Conservation (phyloP, 1,140 invertebrate species). For the Drosophila trapezifrons region DNA sequence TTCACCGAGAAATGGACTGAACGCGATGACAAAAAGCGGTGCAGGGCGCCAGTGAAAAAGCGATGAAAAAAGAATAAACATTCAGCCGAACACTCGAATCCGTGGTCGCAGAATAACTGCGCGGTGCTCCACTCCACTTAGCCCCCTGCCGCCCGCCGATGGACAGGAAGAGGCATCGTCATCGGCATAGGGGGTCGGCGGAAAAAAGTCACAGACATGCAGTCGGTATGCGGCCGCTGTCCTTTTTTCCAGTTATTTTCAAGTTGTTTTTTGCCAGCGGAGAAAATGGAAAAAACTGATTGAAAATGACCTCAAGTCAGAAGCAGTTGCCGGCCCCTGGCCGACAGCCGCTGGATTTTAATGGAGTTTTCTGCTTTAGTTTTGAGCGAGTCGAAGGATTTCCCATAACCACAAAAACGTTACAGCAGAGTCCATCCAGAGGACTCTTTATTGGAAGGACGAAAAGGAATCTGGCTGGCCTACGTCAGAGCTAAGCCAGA, state of each 20-base stretch:
- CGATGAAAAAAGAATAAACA: conserved; percentile 40
- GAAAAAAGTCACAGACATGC: conserved; percentile 63
- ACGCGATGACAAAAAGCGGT: conserved; percentile 42
- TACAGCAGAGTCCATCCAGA: background rate
- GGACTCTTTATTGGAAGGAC: conserved; percentile 2
- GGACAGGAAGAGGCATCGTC: conserved; percentile 34
- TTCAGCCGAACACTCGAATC: conserved; percentile 66
- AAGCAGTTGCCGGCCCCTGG: conserved; percentile 60
- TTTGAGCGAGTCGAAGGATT: conserved; percentile 23
- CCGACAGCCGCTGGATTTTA: conserved; percentile 61
- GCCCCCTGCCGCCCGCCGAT: background rate
- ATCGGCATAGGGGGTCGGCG: conserved; percentile 17
- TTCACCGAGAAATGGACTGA: conserved; percentile 67
- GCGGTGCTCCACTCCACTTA: conserved; percentile 6
- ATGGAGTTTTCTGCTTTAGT: conserved; percentile 66
- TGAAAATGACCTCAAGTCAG: conserved; percentile 82
- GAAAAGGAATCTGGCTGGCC: conserved; percentile 5
- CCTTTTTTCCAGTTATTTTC: conserved; percentile 60
- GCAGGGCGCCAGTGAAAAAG: conserved; percentile 13
- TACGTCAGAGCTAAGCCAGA: conserved; percentile 3
- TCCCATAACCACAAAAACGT: conserved; percentile 33
- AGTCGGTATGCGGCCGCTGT: conserved; percentile 38
- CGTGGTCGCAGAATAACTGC: conserved; percentile 54
- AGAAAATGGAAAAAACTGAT: conserved; percentile 78
- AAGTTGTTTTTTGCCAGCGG: conserved; percentile 54